These are phyloP conservation scores for Luscinia megarhynchos DNA, from an alignment of 2,797 vertebrate genomes.

Conservation along the genomic window DNA sequence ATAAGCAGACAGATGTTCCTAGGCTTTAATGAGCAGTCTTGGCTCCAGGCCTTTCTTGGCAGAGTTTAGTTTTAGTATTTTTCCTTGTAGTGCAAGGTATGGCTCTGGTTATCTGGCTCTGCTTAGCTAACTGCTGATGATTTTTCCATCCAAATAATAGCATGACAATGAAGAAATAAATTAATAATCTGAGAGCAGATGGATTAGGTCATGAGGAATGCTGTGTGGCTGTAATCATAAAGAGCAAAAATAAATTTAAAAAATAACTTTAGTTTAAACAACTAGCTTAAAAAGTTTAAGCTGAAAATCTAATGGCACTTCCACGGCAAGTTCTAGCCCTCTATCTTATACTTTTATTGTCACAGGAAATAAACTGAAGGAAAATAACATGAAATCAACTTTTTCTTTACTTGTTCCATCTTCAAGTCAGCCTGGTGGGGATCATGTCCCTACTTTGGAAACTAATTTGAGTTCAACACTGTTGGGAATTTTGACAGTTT, in stretches of 20 bases:
- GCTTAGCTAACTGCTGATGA: slow-evolving; percentile 16
- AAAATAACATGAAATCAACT: not conserved
- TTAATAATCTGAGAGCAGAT: slow-evolving; percentile 14
- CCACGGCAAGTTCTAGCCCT: not conserved
- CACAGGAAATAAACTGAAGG: not conserved
- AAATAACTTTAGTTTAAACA: not conserved
- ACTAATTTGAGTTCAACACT: not conserved
- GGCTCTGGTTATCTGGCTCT: slow-evolving; percentile 37
- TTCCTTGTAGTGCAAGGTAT: slow-evolving; percentile 40
- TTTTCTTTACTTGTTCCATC: not conserved
- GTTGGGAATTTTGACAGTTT: not conserved
- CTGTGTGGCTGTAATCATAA: not conserved
- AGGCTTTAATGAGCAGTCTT: slow-evolving; percentile 21
- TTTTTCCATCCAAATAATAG: slow-evolving; percentile 61
- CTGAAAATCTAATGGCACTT: not conserved
- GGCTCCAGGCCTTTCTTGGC: slow-evolving; percentile 50
- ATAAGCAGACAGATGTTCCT: slow-evolving; percentile 50
- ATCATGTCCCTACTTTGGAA: not conserved
- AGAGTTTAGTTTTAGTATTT: slow-evolving; percentile 35
- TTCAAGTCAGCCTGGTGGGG: not conserved
- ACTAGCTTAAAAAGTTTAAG: not conserved
- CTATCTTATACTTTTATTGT: not conserved
- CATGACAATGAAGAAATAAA: slow-evolving; percentile 53
- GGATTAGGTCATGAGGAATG: slow-evolving; percentile 15
- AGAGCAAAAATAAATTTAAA: slow-evolving; percentile 21